A percentile compares a stretch with the other conserved stretches of the same genome.
phyloP scores from a whole-genome alignment of 2,113 vertebrate genomes.

The Coryphaenoides rupestris region DNA sequence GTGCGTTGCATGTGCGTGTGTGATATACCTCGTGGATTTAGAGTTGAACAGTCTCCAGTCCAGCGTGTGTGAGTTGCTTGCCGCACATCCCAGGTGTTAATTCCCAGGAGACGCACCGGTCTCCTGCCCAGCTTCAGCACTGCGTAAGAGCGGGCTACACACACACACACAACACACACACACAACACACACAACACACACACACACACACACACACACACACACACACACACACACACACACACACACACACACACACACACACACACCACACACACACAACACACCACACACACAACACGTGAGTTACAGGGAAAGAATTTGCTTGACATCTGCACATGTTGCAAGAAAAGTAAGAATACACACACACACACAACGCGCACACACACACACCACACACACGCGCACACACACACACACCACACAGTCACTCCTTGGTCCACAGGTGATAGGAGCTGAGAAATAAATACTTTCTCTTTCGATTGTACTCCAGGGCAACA shows the following conservation, averaged over 20 bases:
- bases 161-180: slow-evolving; percentile 14
- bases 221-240: no score
- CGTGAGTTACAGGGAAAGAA: no score
- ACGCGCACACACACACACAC: no score
- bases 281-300: no score
- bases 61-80: slow-evolving; percentile 90
- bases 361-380: background rate
- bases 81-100: slow-evolving; percentile 97
- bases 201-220: slow-evolving; percentile 14
- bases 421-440: no score
- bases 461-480: background rate
- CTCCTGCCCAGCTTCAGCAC: slow-evolving; percentile 86
- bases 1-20: background rate
- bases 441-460: background rate
- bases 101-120: slow-evolving; percentile 86
- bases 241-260: no score
- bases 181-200: no score
- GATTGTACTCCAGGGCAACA: background rate
- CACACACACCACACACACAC: no score
- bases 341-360: no score
- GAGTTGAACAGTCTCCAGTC: slow-evolving; percentile 97
- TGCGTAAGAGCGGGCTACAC: slow-evolving; percentile 85
- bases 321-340: no score
- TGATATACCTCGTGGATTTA: slow-evolving; percentile 87
- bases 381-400: background rate